phyloP scores from a whole-genome alignment of 2,113 vertebrate genomes.

The Nannobrachium achirus region DNA sequence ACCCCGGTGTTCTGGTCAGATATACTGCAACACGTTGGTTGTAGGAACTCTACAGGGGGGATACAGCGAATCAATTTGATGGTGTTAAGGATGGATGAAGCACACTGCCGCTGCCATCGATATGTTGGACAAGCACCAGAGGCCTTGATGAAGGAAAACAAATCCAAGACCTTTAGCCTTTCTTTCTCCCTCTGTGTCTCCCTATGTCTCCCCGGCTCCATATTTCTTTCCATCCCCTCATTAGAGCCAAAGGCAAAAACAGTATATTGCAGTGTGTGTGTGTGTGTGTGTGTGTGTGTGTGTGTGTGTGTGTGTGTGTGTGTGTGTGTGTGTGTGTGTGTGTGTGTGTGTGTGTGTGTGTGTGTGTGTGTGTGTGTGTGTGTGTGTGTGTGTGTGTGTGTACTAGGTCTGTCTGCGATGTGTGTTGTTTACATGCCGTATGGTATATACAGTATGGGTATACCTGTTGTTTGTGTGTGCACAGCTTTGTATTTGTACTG shows the following conservation, averaged over 20 bases:
- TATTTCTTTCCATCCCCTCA: background rate
- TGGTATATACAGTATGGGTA: no score
- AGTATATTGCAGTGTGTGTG: background rate
- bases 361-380: background rate
- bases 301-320: background rate
- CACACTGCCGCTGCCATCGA: slow-evolving; percentile 31
- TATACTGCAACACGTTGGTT: background rate
- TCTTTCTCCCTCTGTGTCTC: slow-evolving; percentile 1
- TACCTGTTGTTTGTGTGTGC: no score
- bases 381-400: background rate
- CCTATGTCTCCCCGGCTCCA: background rate
- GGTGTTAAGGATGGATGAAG: slow-evolving; percentile 52
- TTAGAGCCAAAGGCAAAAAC: slow-evolving; percentile 12
- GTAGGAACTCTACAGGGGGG: slow-evolving; percentile 31
- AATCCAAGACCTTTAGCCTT: slow-evolving; percentile 14
- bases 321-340: background rate
- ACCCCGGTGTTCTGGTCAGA: background rate
- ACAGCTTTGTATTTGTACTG: no score
- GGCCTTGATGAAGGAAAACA: slow-evolving; percentile 42
- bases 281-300: background rate
- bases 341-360: background rate
- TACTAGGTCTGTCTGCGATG: no score
- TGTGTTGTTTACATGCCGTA: no score
- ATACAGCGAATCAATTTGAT: slow-evolving; percentile 53
- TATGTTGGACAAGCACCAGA: slow-evolving; percentile 14